Evolutionary conservation across 2,888 invertebrate species (phyloP).

Genomic region (Eilema griseolum): DNA sequence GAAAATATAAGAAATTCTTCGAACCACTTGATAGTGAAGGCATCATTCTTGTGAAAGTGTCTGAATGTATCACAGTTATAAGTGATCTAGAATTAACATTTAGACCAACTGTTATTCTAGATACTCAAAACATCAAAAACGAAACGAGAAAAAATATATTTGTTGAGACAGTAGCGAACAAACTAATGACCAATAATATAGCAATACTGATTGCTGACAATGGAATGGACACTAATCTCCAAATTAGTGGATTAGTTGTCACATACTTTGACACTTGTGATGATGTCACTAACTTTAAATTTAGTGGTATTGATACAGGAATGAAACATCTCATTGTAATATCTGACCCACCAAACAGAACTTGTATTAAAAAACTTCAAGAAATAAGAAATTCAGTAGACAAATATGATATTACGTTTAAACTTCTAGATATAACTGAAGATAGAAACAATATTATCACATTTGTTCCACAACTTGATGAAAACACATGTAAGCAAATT

Average conservation of each 20-base stretch:
- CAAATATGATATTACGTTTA: conserved; percentile 58
- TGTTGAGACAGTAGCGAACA: conserved; percentile 37
- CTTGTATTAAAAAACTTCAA: conserved; percentile 41
- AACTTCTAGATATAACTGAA: conserved; percentile 43
- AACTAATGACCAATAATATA: conserved; percentile 36
- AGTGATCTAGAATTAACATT: conserved; percentile 37
- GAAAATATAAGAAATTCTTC: background rate
- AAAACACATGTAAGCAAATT: conserved; percentile 54
- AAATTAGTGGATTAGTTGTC: conserved; percentile 35
- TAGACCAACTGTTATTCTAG: conserved; percentile 48
- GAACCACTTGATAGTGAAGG: conserved; percentile 3
- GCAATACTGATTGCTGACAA: conserved; percentile 32
- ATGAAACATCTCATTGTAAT: conserved; percentile 60
- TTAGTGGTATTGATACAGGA: conserved; percentile 34
- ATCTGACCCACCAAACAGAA: conserved; percentile 30
- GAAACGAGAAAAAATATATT: conserved; percentile 35
- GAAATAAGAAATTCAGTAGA: conserved; percentile 46
- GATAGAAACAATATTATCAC: conserved; percentile 50
- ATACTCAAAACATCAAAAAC: conserved; percentile 24
- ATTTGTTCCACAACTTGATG: conserved; percentile 59
- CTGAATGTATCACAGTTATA: conserved; percentile 48
- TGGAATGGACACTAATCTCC: background rate
- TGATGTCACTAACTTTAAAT: conserved; percentile 39
- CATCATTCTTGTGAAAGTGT: conserved; percentile 26
- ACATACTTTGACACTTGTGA: conserved; percentile 51